Evolutionary conservation across 2,888 invertebrate species (phyloP), one percentile per base, ranked within the genome.

Genomic region (Latrodectus hesperus): DNA sequence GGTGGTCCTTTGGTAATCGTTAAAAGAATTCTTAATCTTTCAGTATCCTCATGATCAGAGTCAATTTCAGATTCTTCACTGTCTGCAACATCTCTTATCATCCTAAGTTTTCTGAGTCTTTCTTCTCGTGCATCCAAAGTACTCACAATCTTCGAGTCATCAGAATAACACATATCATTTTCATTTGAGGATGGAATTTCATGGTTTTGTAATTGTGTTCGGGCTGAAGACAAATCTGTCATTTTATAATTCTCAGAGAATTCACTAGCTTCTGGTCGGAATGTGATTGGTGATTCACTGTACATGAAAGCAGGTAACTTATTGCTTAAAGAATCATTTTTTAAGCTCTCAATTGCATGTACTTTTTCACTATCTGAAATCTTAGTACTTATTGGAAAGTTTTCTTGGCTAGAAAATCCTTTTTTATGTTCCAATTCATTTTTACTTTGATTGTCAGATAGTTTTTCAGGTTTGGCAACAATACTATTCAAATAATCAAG

Each of bases 51-150:
- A 0, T 89, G 88, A 17, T 86, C 89, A 5, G 83, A 80, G 55
- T 88, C 86, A 6, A 84, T 91, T 11, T 90, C 90, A 12, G 84
- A 79, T 73, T 90, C 91, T 10, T 90, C 90, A 64, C 88, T 85
- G 68, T 91, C 91, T 8, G 90, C 90, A 60, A 91, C 91, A 78
- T 90, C 90, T 14, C 49, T 60, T 51, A 91, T 91, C n/a, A 90
- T 90, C 12, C 91, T 90, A 49, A 90, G 89, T 88, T 91, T 90
- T 38, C 91, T 90, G 71, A 91, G 88, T 60, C 90, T 91, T 64
- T 90, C 85, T 78, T 91, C 92, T 73, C 91, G 91, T 60, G 91
- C 88, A 90, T 92, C 92, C 26, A 92, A 90, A 82, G 91, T 91
- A 89, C 92, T 92, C 0, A 90, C 78, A 9, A 89, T 71, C n/a